These are phyloP conservation scores for Halcyon badia DNA, from an alignment of 2,797 vertebrate species.

Conservation along the genomic window DNA sequence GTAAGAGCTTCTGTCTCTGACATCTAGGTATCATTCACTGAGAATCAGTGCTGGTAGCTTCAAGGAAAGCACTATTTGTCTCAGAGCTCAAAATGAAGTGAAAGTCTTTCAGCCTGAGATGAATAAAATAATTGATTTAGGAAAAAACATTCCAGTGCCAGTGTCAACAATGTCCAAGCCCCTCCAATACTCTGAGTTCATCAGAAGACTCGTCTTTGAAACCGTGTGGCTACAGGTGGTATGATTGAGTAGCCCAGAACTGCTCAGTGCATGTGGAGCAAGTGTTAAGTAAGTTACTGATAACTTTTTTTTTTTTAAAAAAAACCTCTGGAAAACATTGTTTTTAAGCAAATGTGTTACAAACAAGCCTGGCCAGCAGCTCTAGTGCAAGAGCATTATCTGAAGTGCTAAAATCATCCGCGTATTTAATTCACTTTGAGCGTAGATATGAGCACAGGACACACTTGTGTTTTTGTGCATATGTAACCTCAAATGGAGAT, in stretches of 20 bases:
- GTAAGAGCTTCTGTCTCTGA: neutral
- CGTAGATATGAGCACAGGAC: accelerated
- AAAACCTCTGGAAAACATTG: neutral
- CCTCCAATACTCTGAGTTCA: neutral
- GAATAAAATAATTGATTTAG: neutral
- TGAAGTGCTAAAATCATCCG: neutral
- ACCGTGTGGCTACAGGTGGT: neutral
- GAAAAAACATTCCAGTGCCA: neutral
- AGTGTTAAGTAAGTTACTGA: neutral
- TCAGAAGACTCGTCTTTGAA: neutral
- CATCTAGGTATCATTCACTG: neutral
- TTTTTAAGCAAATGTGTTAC: neutral
- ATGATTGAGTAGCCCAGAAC: neutral
- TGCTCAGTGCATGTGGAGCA: accelerated
- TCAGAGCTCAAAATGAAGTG: neutral
- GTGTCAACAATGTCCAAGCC: neutral
- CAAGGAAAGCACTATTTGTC: neutral
- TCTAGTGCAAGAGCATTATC: neutral
- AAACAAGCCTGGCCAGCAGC: neutral
- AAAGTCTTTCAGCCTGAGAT: neutral
- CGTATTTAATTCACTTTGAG: neutral
- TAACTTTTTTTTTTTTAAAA: neutral
- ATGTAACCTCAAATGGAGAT: neutral
- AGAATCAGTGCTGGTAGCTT: neutral
- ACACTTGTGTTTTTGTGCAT: neutral